Base-by-base conservation (phyloP, 2,888 invertebrate genomes). In the Drymonia ruficornis region DNA sequence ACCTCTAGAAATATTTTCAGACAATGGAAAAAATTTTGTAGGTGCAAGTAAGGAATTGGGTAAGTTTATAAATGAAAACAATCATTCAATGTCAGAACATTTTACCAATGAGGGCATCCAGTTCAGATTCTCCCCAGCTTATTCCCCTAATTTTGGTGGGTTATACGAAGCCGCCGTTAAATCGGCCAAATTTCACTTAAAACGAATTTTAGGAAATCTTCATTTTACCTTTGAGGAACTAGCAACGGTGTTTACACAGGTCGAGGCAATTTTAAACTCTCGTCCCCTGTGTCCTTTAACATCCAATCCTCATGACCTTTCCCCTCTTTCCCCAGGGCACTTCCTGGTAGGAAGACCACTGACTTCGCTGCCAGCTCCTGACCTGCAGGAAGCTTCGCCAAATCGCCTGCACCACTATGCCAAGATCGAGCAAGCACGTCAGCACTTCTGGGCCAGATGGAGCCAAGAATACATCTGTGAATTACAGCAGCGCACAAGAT, bases 401-500 rank as follows among this genome's bases (percentile, higher is more conserved):
- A 51, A 19, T 15, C 36, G 45, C 7, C 50, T 61, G 1, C 36
- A 49, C 40, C 50, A 59, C n/a, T 61, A 63, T 52, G 47, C 57
- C 0, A 59, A 54, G 0, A 19, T 71, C 0, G 65, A 68, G 29
- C 63, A 60, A 44, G 23, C 56, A 6, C 54, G 59, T 0, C 67
- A 65, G 38, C 63, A 62, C 18, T 66, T 67, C 19, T 70, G 64
- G 70, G 45, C 31, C 2, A 40, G 68, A 50, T 72, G 64, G 66
- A 47, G 53, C 19, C 45, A 18, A 13, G 67, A 70, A 40, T 72
- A 61, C 44, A 53, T 72, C 1, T 42, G 52, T 7, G 63, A 62
- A 50, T 45, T 79, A 0, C 76, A 76, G 45, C 66, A 74, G 50
- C 44, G 72, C 9, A 55, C 61, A 2, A 74, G 76, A 55, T 77